phyloP scores from a whole-genome alignment of 2,113 vertebrate genomes.

The Notarius lentiginosus region DNA sequence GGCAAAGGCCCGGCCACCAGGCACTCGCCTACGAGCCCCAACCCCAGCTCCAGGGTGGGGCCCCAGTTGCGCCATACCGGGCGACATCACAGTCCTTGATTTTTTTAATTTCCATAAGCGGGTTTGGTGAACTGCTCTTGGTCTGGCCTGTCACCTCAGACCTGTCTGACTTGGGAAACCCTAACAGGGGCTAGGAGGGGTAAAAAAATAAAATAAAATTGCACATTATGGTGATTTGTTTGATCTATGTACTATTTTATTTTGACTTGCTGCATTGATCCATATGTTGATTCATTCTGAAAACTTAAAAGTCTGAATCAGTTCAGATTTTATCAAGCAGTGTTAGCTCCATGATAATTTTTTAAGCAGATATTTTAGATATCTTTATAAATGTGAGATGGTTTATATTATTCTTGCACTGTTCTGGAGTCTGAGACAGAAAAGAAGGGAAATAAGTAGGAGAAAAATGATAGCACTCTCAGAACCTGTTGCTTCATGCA shows the following conservation, averaged over 20 bases:
- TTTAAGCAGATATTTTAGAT: not conserved
- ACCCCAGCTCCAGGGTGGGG: too few species aligned
- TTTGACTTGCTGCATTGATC: not conserved
- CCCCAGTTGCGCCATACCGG: too few species aligned
- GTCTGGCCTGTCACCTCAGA: too few species aligned
- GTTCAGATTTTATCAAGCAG: not conserved
- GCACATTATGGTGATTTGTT: too few species aligned
- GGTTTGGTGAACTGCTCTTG: too few species aligned
- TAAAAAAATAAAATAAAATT: too few species aligned
- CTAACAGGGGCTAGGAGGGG: too few species aligned
- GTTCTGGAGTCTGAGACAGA: slow-evolving; percentile 6
- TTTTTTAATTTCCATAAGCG: too few species aligned
- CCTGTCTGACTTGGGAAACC: too few species aligned
- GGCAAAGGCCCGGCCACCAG: too few species aligned
- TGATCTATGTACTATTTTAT: not conserved
- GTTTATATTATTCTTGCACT: slow-evolving; percentile 28
- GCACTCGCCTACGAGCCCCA: too few species aligned
- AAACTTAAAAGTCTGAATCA: not conserved
- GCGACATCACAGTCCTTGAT: too few species aligned
- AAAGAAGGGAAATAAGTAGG: slow-evolving; percentile 1
- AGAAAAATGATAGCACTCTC: slow-evolving; percentile 23
- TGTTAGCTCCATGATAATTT: not conserved
- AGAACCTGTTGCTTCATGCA: slow-evolving; percentile 53
- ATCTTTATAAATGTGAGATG: not conserved
- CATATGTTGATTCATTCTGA: not conserved